Percentiles rank a stretch among this genome's conserved stretches.
Evolutionary conservation across 2,797 vertebrate genomes (phyloP).

Genomic region (Gorsachius magnificus): DNA sequence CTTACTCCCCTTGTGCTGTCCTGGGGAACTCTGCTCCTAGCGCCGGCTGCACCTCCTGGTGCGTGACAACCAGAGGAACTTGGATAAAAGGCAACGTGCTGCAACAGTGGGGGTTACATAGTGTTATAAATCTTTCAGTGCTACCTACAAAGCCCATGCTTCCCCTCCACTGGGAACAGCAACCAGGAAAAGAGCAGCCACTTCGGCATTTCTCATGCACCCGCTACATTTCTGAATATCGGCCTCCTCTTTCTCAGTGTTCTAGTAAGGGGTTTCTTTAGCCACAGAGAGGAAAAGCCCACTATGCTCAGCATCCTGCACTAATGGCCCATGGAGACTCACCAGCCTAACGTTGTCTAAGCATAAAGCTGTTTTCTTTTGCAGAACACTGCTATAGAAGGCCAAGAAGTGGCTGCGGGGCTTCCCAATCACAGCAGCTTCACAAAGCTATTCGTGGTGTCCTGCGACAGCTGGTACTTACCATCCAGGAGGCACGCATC

Average conservation of each 20-base stretch:
- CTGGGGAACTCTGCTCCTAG: neutral
- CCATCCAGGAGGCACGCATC: neutral
- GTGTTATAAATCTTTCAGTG: neutral
- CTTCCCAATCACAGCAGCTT: neutral
- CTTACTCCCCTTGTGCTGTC: neutral
- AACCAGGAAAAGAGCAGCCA: neutral
- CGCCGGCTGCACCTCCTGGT: neutral
- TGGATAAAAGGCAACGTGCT: neutral
- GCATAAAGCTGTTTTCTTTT: neutral
- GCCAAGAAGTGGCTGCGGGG: neutral
- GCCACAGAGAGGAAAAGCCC: neutral
- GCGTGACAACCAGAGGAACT: neutral
- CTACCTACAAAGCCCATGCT: neutral
- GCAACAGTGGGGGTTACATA: neutral
- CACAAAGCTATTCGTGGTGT: neutral
- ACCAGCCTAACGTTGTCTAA: neutral
- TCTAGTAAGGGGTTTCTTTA: neutral
- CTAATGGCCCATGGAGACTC: neutral
- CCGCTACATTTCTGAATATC: neutral
- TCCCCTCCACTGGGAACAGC: neutral
- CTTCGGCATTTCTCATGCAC: neutral
- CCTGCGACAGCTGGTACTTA: neutral
- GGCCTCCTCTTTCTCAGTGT: neutral
- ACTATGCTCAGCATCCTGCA: neutral
- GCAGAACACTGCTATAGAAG: neutral